Evolutionary conservation across 2,888 invertebrate genomes (phyloP).

Genomic region (Coecobrya sp.): DNA sequence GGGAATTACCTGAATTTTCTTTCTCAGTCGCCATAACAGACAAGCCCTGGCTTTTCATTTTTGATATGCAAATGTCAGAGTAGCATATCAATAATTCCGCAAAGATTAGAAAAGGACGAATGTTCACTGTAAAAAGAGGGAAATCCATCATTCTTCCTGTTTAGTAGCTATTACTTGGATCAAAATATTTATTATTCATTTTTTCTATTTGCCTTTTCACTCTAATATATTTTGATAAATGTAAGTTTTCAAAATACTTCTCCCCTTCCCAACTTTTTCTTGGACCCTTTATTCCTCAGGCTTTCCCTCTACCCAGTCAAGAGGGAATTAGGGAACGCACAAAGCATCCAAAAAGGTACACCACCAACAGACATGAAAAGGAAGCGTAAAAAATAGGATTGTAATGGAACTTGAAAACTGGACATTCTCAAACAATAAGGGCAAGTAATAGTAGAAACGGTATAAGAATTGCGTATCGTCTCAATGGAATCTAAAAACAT

Average conservation of each 20-base stretch:
- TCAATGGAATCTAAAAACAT: constrained; percentile 76
- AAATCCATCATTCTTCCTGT: constrained; percentile 74
- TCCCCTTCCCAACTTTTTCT: not conserved
- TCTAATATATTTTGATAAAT: not conserved
- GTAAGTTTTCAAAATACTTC: not conserved
- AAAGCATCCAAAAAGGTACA: not conserved
- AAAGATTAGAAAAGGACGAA: constrained; percentile 73
- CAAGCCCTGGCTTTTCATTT: not conserved
- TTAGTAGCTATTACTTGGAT: constrained; percentile 67
- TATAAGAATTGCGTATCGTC: constrained; percentile 32
- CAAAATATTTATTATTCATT: constrained; percentile 81
- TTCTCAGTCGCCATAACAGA: not conserved
- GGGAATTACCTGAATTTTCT: not conserved
- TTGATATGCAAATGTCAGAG: constrained; percentile 63
- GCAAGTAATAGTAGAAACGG: constrained; percentile 12
- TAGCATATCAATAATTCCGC: constrained; percentile 77
- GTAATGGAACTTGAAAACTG: constrained; percentile 52
- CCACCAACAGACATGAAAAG: not conserved
- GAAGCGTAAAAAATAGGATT: not conserved
- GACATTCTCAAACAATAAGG: constrained; percentile 49
- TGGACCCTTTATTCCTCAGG: not conserved
- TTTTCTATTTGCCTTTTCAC: constrained; percentile 25
- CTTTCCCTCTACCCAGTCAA: not conserved
- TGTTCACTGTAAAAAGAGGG: constrained; percentile 57
- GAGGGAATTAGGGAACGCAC: not conserved